Conservation (phyloP, 2,797 vertebrate species). For the Sebastiscus tertius region DNA sequence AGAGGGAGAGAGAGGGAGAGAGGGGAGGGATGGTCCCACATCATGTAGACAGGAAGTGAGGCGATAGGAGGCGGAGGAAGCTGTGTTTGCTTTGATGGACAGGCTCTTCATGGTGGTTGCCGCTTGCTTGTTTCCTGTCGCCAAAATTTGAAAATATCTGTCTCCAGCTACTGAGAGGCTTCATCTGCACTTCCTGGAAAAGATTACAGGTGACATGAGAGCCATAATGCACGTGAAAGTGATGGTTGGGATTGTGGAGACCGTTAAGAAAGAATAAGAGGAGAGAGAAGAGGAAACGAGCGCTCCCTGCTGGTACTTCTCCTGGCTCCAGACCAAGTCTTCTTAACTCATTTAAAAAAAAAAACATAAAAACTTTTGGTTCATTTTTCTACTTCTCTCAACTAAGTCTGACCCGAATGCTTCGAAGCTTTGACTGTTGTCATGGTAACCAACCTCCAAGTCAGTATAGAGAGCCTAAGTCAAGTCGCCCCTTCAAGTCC, state of each 20-base stretch:
- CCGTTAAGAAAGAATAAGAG: not conserved
- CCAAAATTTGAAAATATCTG: not conserved
- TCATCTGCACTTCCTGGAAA: not conserved
- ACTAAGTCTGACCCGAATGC: too few relatives aligned
- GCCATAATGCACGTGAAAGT: not conserved
- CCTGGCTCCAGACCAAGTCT: not conserved
- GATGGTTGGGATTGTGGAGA: not conserved
- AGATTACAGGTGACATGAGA: not conserved
- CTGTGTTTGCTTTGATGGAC: not conserved
- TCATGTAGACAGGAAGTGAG: not conserved
- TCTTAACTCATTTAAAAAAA: not conserved
- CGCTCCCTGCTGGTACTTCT: not conserved
- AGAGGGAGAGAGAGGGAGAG: not conserved
- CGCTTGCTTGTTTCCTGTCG: not conserved
- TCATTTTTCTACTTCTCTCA: too few relatives aligned
- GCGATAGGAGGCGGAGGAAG: not conserved
- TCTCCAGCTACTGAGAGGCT: not conserved
- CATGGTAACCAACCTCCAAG: too few relatives aligned
- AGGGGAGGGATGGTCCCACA: not conserved
- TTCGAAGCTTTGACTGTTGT: too few relatives aligned
- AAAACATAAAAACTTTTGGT: too few relatives aligned
- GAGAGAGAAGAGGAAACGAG: not conserved
- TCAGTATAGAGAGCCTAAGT: too few relatives aligned
- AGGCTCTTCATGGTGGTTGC: not conserved
- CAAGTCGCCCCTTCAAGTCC: too few relatives aligned